phyloP scores from a whole-genome alignment of 2,888 invertebrate genomes.

The Elegia similella region DNA sequence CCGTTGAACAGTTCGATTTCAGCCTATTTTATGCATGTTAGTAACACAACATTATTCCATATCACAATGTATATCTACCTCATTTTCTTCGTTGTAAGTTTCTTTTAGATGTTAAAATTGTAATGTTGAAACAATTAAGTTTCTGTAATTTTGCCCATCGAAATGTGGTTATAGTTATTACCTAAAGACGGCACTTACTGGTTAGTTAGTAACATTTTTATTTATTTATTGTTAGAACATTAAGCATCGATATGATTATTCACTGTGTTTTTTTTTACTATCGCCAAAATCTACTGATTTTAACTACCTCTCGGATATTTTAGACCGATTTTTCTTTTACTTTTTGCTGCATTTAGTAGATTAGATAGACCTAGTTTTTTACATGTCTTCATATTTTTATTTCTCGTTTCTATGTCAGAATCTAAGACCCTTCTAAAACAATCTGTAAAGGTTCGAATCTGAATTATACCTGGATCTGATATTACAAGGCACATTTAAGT shows the following conservation, averaged over 20 bases:
- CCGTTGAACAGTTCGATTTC: slow-evolving; percentile 20
- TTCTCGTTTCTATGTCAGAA: not conserved
- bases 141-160: slow-evolving; percentile 51
- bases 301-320: slow-evolving; percentile 10
- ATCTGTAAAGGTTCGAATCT: not conserved
- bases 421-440: not conserved
- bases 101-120: slow-evolving; percentile 65
- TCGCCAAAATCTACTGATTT: not conserved
- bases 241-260: slow-evolving; percentile 33
- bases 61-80: slow-evolving; percentile 80
- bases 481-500: slow-evolving; percentile 19
- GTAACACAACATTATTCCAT: slow-evolving; percentile 53
- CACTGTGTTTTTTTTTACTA: slow-evolving; percentile 15
- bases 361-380: not conserved
- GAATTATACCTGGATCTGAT: not conserved
- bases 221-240: slow-evolving; percentile 48
- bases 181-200: slow-evolving; percentile 35
- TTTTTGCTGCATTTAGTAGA: slow-evolving; percentile 13
- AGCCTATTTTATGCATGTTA: slow-evolving; percentile 26
- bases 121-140: slow-evolving; percentile 48
- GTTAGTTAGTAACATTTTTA: slow-evolving; percentile 43
- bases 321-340: slow-evolving; percentile 1
- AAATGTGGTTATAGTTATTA: slow-evolving; percentile 34
- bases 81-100: slow-evolving; percentile 75
- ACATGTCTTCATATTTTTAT: not conserved